phyloP scores from a whole-genome alignment of 2,113 vertebrate species.

The Egretta garzetta region DNA sequence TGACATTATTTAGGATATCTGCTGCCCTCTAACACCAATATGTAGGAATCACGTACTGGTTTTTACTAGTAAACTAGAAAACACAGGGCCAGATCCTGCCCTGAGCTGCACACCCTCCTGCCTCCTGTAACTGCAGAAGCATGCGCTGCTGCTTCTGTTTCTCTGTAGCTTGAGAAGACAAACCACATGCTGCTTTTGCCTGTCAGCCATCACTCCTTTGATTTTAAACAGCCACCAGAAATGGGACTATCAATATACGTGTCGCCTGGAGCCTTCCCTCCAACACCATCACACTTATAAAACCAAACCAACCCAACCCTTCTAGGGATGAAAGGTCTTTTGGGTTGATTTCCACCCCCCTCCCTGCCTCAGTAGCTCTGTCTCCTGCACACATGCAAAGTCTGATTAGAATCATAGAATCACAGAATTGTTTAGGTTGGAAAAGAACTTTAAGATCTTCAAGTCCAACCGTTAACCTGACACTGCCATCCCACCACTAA shows the following conservation, averaged over 20 bases:
- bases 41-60: neutral
- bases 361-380: neutral
- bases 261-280: neutral
- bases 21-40: conserved; percentile 57
- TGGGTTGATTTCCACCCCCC: neutral
- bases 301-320: neutral
- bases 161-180: rapidly evolving
- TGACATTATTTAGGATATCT: neutral
- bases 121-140: neutral
- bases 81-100: neutral
- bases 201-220: neutral
- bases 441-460: too few species aligned
- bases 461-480: too few species aligned
- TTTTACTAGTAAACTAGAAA: neutral
- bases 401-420: neutral
- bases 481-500: too few species aligned
- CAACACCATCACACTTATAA: neutral
- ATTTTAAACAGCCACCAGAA: neutral
- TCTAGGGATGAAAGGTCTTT: neutral
- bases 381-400: neutral
- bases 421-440: too few species aligned
- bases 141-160: neutral
- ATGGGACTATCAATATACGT: neutral
- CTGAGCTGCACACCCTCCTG: neutral
- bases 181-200: neutral